Conservation (phyloP, 2,888 invertebrate genomes). For the Parapristionchus giblindavisi region DNA sequence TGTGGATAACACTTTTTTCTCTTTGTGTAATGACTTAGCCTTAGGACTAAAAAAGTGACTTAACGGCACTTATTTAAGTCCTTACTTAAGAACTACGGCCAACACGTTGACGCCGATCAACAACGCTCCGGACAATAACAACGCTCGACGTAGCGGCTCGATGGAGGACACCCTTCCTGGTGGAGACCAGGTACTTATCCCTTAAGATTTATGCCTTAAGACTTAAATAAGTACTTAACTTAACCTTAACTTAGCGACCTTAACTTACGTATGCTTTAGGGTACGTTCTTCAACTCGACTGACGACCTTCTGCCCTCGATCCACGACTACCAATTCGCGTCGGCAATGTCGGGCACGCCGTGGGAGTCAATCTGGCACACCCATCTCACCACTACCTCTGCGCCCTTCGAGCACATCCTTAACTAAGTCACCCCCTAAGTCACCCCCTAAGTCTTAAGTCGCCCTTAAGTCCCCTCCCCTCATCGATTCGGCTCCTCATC, state of each 20-base stretch:
- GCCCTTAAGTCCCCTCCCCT: too few species aligned
- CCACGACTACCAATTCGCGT: conserved; percentile 41
- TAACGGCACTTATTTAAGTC: too few species aligned
- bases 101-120: too few species aligned
- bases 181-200: conserved; percentile 2
- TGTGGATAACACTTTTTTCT: too few species aligned
- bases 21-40: too few species aligned
- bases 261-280: not conserved
- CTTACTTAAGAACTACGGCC: too few species aligned
- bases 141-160: not conserved
- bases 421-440: too few species aligned
- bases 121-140: conserved; percentile 2
- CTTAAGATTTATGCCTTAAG: not conserved
- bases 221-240: not conserved
- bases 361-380: conserved; percentile 41
- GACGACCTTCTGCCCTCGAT: conserved; percentile 44
- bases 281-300: not conserved
- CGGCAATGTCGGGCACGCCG: conserved; percentile 38
- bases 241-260: not conserved
- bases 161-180: not conserved
- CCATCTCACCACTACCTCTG: conserved; percentile 26
- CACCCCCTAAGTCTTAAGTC: too few species aligned
- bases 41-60: too few species aligned
- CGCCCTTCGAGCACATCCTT: conserved; percentile 8
- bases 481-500: too few species aligned